A percentile compares a stretch with the other conserved stretches of the same genome.
Evolutionary conservation across 2,113 vertebrate species (phyloP).

Genomic region (Rhineura floridana): DNA sequence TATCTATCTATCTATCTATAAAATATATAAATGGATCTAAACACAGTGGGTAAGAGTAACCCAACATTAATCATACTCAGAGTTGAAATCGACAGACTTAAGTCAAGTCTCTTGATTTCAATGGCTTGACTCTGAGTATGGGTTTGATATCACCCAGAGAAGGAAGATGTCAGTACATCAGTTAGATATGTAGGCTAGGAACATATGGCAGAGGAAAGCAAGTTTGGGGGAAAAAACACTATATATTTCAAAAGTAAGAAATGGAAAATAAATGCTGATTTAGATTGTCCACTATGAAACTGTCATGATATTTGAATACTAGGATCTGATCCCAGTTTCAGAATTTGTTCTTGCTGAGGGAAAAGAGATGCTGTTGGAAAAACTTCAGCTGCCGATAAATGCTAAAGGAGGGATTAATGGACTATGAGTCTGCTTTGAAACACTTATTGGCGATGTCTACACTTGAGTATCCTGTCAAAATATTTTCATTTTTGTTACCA

Average conservation of each 20-base stretch:
- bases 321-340: slow-evolving; percentile 45
- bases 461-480: slow-evolving; percentile 69
- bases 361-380: slow-evolving; percentile 55
- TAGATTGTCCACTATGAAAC: slow-evolving; percentile 38
- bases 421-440: slow-evolving; percentile 70
- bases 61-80: too few species aligned
- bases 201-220: slow-evolving; percentile 77
- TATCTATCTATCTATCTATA: too few species aligned
- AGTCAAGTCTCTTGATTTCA: too few species aligned
- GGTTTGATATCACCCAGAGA: slow-evolving; percentile 74
- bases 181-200: slow-evolving; percentile 80
- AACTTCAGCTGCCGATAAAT: slow-evolving; percentile 61
- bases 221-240: slow-evolving; percentile 58
- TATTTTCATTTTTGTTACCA: slow-evolving; percentile 64
- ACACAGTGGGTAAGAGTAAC: too few species aligned
- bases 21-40: too few species aligned
- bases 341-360: slow-evolving; percentile 17
- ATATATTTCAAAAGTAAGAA: slow-evolving; percentile 61
- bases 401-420: slow-evolving; percentile 67
- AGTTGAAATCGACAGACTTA: too few species aligned
- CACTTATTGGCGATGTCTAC: slow-evolving; percentile 72
- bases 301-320: slow-evolving; percentile 17
- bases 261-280: slow-evolving; percentile 42
- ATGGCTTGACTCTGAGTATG: too few species aligned
- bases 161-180: slow-evolving; percentile 72